A percentile compares a stretch with the other conserved stretches of the same genome.
phyloP scores from a whole-genome alignment of 2,797 vertebrate genomes.

The Remorina albescens region DNA sequence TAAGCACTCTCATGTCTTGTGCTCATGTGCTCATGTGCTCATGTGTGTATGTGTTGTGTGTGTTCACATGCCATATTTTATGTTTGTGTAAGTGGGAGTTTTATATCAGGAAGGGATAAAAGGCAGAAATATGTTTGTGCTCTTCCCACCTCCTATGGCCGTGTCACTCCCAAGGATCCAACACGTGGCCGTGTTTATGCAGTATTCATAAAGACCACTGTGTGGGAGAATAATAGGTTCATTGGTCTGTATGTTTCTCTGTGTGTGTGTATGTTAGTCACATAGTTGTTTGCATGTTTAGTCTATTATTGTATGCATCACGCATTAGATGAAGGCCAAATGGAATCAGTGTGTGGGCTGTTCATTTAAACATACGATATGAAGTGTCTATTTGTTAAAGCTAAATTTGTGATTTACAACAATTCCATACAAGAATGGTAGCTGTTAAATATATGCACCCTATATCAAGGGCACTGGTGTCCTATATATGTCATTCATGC shows the following conservation, averaged over 20 bases:
- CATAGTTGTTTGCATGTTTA: constrained; percentile 36
- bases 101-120: constrained; percentile 71
- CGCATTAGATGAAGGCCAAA: constrained; percentile 21
- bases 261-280: constrained; percentile 12
- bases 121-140: constrained; percentile 71
- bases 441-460: too few relatives aligned
- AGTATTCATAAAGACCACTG: constrained; percentile 81
- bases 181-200: constrained; percentile 74
- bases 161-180: constrained; percentile 57
- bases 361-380: not conserved
- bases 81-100: constrained; percentile 65
- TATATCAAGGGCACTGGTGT: too few relatives aligned
- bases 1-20: constrained; percentile 69
- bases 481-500: too few relatives aligned
- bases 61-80: constrained; percentile 30
- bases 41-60: constrained; percentile 26
- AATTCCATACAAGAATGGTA: too few relatives aligned
- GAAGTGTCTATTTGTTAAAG: not conserved
- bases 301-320: constrained; percentile 3
- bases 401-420: too few relatives aligned
- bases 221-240: constrained; percentile 74
- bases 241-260: constrained; percentile 56
- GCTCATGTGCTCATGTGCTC: constrained; percentile 25
- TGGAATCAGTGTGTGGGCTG: constrained; percentile 12
- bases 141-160: constrained; percentile 55